Evolutionary conservation across 2,888 invertebrate genomes (phyloP).

Genomic region (Isoperla grammatica): DNA sequence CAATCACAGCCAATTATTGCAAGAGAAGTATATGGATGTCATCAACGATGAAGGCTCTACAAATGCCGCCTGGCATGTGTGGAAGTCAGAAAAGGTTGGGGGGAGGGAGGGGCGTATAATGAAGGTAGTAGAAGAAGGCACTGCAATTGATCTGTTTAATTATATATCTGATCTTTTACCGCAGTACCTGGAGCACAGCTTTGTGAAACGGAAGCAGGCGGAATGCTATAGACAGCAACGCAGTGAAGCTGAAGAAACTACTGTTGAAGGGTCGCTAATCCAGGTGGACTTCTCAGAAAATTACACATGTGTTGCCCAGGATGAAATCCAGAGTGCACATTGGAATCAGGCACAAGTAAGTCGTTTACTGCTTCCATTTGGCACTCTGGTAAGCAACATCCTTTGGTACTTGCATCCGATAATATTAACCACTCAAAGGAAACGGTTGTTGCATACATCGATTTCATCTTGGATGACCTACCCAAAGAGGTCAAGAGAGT

Average conservation of each 20-base stretch:
- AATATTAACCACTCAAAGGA: slow-evolving; percentile 2
- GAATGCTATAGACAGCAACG: neutral
- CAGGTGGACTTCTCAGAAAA: slow-evolving; percentile 14
- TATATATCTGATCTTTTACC: neutral
- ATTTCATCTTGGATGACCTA: neutral
- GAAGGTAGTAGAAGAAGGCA: neutral
- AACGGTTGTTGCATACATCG: slow-evolving; percentile 3
- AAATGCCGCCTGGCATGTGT: neutral
- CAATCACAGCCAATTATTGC: no score
- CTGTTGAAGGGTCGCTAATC: neutral
- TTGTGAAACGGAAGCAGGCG: neutral
- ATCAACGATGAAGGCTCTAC: neutral
- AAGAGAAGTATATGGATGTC: neutral
- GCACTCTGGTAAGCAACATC: neutral
- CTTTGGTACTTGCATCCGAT: slow-evolving; percentile 7
- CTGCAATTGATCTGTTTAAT: neutral
- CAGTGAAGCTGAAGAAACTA: neutral
- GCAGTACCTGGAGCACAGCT: neutral
- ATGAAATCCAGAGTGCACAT: slow-evolving; percentile 13
- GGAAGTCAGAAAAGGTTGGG: neutral
- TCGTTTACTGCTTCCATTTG: slow-evolving; percentile 4
- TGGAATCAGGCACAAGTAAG: slow-evolving; percentile 13
- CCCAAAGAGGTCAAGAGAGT: neutral
- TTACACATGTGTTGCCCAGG: slow-evolving; percentile 14
- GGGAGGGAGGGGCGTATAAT: neutral